Conservation (phyloP, 2,113 vertebrate species). For the Columba livia region DNA sequence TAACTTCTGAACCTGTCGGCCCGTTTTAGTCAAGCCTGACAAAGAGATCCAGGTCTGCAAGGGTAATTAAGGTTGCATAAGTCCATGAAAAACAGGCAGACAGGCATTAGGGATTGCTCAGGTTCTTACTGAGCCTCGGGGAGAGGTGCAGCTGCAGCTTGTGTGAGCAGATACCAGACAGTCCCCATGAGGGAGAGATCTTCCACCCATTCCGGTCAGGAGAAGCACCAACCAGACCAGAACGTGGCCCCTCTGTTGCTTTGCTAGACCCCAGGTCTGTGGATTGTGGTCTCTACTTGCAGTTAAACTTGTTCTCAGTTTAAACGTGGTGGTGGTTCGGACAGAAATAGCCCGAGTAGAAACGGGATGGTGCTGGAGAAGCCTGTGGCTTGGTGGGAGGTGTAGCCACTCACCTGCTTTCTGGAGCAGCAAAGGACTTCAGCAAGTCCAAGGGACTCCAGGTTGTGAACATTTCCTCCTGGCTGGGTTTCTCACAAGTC, state of each 20-base stretch:
- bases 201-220: neutral
- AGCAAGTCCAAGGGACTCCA: neutral
- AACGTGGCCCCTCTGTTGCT: neutral
- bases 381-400: neutral
- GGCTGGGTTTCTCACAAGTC: neutral
- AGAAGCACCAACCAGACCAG: neutral
- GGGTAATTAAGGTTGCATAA: constrained; percentile 8
- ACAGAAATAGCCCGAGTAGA: neutral
- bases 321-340: neutral
- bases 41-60: neutral
- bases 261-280: neutral
- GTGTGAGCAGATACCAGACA: neutral
- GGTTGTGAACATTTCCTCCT: neutral
- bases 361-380: neutral
- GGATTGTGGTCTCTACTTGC: neutral
- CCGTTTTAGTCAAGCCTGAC: neutral
- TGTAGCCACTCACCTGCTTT: neutral
- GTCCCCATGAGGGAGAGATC: neutral
- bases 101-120: neutral
- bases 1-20: neutral
- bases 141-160: neutral
- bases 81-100: neutral
- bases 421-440: neutral
- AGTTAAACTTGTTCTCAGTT: neutral
- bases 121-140: neutral